A percentile compares a stretch with the other conserved stretches of the same genome.
phyloP scores from a whole-genome alignment of 2,888 invertebrate genomes.

The Blera fallax region DNA sequence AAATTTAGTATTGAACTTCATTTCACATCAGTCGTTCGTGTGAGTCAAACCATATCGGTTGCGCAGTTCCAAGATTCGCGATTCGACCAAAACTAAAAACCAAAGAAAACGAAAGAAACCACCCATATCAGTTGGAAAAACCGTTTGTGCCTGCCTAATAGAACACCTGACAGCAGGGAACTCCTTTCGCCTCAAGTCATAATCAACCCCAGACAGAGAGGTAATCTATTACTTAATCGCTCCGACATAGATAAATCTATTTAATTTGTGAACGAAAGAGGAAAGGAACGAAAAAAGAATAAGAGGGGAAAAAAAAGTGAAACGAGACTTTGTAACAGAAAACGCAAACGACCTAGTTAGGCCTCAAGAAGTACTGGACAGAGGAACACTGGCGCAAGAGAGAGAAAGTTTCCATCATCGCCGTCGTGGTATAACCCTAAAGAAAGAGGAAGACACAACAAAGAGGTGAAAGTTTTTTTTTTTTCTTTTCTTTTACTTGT shows the following conservation, averaged over 20 bases:
- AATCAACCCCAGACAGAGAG: constrained; percentile 18
- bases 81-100: background rate
- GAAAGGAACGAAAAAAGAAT: background rate
- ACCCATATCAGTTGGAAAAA: background rate
- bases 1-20: constrained; percentile 69
- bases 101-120: constrained; percentile 14
- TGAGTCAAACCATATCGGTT: constrained; percentile 47
- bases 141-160: background rate
- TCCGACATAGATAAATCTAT: constrained; percentile 50
- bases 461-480: constrained; percentile 73
- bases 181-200: constrained; percentile 19
- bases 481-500: constrained; percentile 34
- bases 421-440: constrained; percentile 32
- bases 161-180: constrained; percentile 1
- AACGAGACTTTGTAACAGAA: constrained; percentile 61
- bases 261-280: constrained; percentile 27
- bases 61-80: constrained; percentile 1
- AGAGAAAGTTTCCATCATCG: constrained; percentile 61
- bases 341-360: constrained; percentile 64
- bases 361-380: constrained; percentile 30
- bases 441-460: constrained; percentile 65
- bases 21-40: constrained; percentile 59
- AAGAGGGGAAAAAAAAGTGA: constrained; percentile 60
- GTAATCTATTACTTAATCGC: constrained; percentile 66
- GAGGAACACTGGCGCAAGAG: constrained; percentile 64